Conservation (phyloP, 2,113 vertebrate species). For the Bubo bubo region DNA sequence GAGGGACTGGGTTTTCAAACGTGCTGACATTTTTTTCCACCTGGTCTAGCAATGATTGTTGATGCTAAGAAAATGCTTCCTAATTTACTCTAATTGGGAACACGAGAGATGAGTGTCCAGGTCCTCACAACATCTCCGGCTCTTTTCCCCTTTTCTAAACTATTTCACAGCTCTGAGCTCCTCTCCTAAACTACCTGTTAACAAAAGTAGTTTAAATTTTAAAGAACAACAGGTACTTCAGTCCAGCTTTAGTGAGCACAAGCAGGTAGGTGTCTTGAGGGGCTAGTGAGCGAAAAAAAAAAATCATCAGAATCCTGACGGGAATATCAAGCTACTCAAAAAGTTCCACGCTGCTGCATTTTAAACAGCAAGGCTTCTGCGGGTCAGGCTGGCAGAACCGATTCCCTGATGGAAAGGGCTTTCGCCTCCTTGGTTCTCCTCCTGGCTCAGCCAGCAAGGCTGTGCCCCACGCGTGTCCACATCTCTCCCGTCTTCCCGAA, state of each 20-base stretch:
- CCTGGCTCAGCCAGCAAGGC: background rate
- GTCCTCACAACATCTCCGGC: background rate
- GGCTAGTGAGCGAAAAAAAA: background rate
- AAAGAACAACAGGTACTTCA: background rate
- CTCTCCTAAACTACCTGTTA: background rate
- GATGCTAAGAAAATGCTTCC: background rate
- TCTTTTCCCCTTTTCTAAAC: background rate
- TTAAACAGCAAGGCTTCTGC: background rate
- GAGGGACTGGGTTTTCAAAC: background rate
- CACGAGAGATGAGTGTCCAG: background rate
- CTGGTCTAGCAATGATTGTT: background rate
- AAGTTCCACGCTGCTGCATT: background rate
- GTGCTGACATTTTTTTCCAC: background rate
- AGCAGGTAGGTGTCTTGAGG: background rate
- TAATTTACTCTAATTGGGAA: background rate
- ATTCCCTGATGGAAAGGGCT: background rate
- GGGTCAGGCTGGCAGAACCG: background rate
- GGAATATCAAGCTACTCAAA: background rate
- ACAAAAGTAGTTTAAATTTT: background rate
- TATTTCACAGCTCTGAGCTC: background rate
- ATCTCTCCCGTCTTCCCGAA: background rate
- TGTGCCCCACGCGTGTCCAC: rapidly evolving
- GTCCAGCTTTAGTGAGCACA: background rate
- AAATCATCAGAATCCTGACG: background rate
- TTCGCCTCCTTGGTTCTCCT: background rate